phyloP scores from a whole-genome alignment of 2,888 invertebrate species.

The Brachylomia viminalis region DNA sequence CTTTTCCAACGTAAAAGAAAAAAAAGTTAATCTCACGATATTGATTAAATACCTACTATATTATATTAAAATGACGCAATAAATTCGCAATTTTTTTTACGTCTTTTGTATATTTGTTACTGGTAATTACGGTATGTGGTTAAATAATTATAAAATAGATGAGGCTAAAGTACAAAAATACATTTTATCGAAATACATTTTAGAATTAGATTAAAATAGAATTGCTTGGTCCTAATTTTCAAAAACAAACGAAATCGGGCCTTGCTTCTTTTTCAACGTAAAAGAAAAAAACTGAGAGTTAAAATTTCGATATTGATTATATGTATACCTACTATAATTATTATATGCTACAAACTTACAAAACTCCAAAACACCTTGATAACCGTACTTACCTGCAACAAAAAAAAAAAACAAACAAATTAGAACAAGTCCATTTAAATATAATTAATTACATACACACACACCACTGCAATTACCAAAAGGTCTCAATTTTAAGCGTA shows the following conservation, averaged over 20 bases:
- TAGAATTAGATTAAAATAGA: too few species aligned
- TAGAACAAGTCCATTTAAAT: constrained; percentile 27
- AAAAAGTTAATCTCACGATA: neutral
- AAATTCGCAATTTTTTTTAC: neutral
- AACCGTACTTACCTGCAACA: constrained; percentile 59
- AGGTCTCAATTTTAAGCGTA: constrained; percentile 27
- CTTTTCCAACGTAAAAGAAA: neutral
- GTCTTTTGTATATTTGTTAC: neutral
- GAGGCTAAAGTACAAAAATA: neutral
- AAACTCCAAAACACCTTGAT: constrained; percentile 9
- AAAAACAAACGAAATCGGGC: neutral
- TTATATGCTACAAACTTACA: constrained; percentile 34
- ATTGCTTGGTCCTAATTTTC: neutral
- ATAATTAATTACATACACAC: constrained; percentile 31
- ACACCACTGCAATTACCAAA: constrained; percentile 10
- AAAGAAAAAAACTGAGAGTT: neutral
- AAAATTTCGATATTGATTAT: neutral
- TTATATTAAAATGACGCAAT: neutral
- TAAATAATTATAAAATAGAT: neutral
- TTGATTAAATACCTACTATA: too few species aligned
- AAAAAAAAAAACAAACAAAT: constrained; percentile 16
- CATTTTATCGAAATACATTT: neutral
- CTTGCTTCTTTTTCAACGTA: neutral
- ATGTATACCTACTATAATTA: too few species aligned
- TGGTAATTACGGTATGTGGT: accelerated